Evolutionary conservation across 2,113 vertebrate genomes (phyloP).

Genomic region (Patagioenas fasciata): DNA sequence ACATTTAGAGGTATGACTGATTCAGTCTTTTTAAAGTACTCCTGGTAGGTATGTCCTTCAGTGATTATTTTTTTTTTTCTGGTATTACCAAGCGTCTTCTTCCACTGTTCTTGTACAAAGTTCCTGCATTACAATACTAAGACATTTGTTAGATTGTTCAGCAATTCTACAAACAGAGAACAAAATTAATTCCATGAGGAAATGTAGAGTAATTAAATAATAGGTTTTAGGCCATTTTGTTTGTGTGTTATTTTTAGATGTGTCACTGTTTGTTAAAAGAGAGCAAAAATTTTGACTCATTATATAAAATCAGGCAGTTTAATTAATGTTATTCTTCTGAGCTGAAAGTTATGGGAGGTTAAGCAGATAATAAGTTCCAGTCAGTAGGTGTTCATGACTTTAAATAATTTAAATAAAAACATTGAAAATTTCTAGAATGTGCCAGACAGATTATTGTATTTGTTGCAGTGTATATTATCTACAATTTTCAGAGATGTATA

Average conservation of each 20-base stretch:
- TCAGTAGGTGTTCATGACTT: not conserved
- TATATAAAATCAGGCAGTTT: not conserved
- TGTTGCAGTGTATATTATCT: not conserved
- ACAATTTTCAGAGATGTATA: not conserved
- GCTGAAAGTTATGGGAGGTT: not conserved
- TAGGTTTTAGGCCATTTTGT: not conserved
- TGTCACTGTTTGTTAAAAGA: not conserved
- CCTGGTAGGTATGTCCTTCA: not conserved
- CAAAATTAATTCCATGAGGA: not conserved
- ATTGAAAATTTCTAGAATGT: not conserved
- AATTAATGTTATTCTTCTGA: not conserved
- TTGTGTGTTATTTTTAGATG: not conserved
- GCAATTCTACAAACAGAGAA: not conserved
- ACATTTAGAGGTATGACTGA: not conserved
- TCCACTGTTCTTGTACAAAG: not conserved
- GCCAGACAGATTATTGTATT: not conserved
- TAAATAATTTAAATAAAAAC: not conserved
- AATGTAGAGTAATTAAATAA: not conserved
- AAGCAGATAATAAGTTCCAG: not conserved
- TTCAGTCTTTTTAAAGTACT: not conserved
- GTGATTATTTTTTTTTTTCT: fast-evolving
- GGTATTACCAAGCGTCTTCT: not conserved
- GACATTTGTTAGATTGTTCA: not conserved
- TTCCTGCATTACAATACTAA: not conserved
- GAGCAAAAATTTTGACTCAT: not conserved